These are phyloP conservation scores for Haemorhous mexicanus DNA, from an alignment of 2,113 vertebrate genomes.

Conservation along the genomic window DNA sequence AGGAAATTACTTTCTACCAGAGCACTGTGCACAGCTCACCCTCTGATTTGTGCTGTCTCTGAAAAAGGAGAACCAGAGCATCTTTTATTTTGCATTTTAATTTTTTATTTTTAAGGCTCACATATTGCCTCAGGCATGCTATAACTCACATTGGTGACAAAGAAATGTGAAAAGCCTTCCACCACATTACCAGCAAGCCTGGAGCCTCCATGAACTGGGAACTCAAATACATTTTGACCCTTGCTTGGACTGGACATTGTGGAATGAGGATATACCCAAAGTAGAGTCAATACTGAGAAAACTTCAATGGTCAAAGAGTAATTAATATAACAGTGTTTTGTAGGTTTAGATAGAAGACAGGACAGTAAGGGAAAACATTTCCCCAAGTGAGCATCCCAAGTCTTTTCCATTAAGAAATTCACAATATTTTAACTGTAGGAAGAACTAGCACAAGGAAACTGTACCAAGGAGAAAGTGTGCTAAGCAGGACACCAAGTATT, in stretches of 20 bases:
- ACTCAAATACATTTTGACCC: not conserved
- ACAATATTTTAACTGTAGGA: not conserved
- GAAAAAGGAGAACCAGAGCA: not conserved
- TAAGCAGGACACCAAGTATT: not conserved
- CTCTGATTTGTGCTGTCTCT: constrained; percentile 20
- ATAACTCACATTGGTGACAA: not conserved
- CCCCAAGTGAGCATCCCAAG: not conserved
- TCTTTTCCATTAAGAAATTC: not conserved
- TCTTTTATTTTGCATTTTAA: constrained; percentile 16
- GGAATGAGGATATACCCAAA: not conserved
- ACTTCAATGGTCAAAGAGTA: not conserved
- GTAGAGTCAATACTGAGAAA: not conserved
- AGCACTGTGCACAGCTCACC: not conserved
- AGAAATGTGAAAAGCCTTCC: not conserved
- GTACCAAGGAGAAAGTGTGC: not conserved
- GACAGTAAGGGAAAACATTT: not conserved
- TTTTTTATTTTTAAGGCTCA: constrained; percentile 30
- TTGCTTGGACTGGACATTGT: not conserved
- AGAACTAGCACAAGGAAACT: not conserved
- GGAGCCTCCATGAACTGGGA: not conserved
- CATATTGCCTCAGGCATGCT: not conserved
- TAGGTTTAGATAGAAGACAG: not conserved
- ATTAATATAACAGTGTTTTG: not conserved
- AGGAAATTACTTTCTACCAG: constrained; percentile 30
- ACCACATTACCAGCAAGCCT: not conserved